These are phyloP conservation scores for Hylyphantes graminicola DNA, from an alignment of 1,140 invertebrate genomes.

Conservation along the genomic window DNA sequence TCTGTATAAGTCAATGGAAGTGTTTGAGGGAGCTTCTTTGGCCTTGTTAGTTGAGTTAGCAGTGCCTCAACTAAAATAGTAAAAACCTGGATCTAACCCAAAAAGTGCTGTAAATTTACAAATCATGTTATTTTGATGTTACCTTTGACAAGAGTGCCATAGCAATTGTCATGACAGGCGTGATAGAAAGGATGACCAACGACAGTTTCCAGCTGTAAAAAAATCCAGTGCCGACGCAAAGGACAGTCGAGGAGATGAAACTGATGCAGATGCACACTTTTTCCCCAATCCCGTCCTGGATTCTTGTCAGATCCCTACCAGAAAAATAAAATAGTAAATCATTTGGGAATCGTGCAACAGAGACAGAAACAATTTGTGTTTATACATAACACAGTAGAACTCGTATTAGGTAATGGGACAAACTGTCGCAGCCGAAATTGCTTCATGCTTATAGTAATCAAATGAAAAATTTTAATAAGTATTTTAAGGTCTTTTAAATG, in stretches of 20 bases:
- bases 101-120: too few relatives aligned
- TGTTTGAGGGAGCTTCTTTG: too few relatives aligned
- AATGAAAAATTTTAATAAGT: too few relatives aligned
- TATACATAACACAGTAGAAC: too few relatives aligned
- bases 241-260: constrained; percentile 64
- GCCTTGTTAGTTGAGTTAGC: too few relatives aligned
- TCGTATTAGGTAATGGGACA: too few relatives aligned
- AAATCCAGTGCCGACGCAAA: constrained; percentile 68
- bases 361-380: not conserved
- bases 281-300: constrained; percentile 73
- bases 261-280: constrained; percentile 70
- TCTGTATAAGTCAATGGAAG: too few relatives aligned
- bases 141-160: constrained; percentile 62
- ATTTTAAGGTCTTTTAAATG: too few relatives aligned
- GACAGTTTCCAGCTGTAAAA: constrained; percentile 70
- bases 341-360: not conserved
- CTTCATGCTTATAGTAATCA: too few relatives aligned
- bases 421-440: too few relatives aligned
- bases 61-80: too few relatives aligned
- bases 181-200: constrained; percentile 69
- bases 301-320: constrained; percentile 69
- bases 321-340: not conserved
- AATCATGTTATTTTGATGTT: not conserved
- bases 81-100: too few relatives aligned
- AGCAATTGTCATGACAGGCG: constrained; percentile 64